Percentiles rank a stretch among this genome's conserved stretches.
phyloP scores from a whole-genome alignment of 2,797 vertebrate species.

The Cynopterus sphinx region DNA sequence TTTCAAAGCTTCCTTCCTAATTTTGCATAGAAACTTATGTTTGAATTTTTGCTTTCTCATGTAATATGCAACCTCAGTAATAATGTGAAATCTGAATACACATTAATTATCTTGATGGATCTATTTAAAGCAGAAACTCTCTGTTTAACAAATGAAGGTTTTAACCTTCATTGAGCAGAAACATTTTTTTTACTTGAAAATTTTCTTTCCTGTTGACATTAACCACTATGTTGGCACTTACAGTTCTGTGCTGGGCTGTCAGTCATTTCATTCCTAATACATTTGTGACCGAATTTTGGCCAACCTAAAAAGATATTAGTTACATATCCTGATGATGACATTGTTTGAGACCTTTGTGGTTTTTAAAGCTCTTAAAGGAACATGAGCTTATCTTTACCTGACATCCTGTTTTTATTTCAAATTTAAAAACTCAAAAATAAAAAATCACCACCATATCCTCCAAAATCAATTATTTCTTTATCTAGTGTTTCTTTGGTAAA shows the following conservation, averaged over 20 bases:
- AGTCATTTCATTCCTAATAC: neutral
- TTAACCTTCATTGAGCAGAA: constrained; percentile 42
- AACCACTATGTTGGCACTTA: neutral
- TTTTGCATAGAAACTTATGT: neutral
- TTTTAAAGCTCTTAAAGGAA: neutral
- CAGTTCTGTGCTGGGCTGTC: neutral
- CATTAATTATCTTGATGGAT: constrained; percentile 51
- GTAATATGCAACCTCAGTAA: constrained; percentile 17
- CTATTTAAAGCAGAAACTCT: constrained; percentile 31
- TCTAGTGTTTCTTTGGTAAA: neutral
- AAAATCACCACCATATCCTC: neutral
- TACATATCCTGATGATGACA: neutral
- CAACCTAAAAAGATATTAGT: neutral
- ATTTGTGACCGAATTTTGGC: neutral
- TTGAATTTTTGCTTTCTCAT: neutral
- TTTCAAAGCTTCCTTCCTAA: constrained; percentile 40
- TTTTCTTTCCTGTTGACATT: constrained; percentile 10
- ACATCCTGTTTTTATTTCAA: neutral
- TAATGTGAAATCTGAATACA: constrained; percentile 36
- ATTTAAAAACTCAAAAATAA: neutral
- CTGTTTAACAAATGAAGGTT: constrained; percentile 52
- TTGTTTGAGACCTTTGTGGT: neutral
- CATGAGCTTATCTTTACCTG: neutral
- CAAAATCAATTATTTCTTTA: neutral
- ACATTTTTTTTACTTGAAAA: neutral